Base-by-base conservation (phyloP, 2,888 invertebrate species). In the Meandrusa payeni region DNA sequence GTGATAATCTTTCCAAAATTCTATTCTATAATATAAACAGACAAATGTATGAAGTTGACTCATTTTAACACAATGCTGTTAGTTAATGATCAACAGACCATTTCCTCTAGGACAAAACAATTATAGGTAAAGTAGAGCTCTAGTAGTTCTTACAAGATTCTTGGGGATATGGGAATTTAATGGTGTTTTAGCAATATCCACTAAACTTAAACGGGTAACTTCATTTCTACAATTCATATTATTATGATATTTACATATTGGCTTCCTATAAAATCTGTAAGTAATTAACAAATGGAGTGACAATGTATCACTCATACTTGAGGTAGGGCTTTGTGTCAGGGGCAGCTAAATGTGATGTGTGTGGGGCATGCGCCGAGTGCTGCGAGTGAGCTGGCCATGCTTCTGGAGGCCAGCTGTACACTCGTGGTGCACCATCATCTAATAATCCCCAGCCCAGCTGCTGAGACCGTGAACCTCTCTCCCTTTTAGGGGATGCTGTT, bases 401-500 rank as follows among this genome's bases (percentile, higher is more conserved):
- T 26, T 67, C 69, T 2, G 64, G 62, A 24, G 69, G 65, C 72
- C 70, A 69, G 53, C 66, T 69, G 55, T 64, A 68, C 28, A 69
- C 59, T 5, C 62, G 54, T n/a, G 60, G 58, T 12, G 69, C 64
- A 3, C 59, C 63, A 31, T 63, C 69, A 19, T 76, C 76, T 50
- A 77, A 59, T 52, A 81, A 56, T 5, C 80, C 77, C 80, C 78
- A 80, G 45, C 77, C 73, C 40, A 77, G 59, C 47, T 73, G 51
- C 45, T 64, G 60, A 2, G 66, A 63, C 28, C 59, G 56, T 15
- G 63, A 50, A 6, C 68, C 69, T 17, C 88, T 86, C 55, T 92
- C 92, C 53, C 90, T 91, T 76, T 95, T 95, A 7, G 96, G 96
- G 13, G 95, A 94, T 13, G 96, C 96, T 63, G 94, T 94, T 11